Conservation (phyloP, 2,888 invertebrate species). For the Hirtodrosophila histrioides region DNA sequence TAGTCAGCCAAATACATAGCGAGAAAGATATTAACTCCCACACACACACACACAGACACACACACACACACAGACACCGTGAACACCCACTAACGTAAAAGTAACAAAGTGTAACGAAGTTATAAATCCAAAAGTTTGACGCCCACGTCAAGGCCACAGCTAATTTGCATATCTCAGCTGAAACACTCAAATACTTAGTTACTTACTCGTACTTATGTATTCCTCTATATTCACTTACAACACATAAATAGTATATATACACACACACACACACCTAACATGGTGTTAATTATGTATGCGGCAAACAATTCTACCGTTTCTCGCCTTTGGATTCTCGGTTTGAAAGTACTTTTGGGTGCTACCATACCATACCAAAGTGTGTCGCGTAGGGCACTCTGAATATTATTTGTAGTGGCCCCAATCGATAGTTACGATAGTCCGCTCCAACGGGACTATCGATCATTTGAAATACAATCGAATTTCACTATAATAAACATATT, state of each 20-base stretch:
- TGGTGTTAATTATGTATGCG: background rate
- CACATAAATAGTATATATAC: slow-evolving; percentile 3
- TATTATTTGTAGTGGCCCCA: too few species aligned
- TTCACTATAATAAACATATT: too few species aligned
- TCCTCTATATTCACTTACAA: slow-evolving; percentile 18
- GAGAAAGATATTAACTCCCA: slow-evolving; percentile 44
- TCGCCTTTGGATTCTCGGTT: too few species aligned
- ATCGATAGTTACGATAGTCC: too few species aligned
- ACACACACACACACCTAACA: slow-evolving; percentile 1
- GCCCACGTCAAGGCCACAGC: slow-evolving; percentile 76
- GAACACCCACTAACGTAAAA: slow-evolving; percentile 47
- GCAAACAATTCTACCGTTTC: too few species aligned
- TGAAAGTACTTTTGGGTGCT: too few species aligned
- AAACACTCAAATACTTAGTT: slow-evolving; percentile 26
- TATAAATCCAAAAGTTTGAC: slow-evolving; percentile 77
- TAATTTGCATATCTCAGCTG: slow-evolving; percentile 73
- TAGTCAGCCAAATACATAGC: slow-evolving; percentile 39
- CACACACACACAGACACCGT: slow-evolving; percentile 21
- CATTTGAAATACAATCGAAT: too few species aligned
- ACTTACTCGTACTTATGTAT: background rate
- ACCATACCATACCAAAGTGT: too few species aligned
- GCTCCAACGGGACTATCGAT: too few species aligned
- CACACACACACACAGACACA: slow-evolving; percentile 36
- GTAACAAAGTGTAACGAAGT: slow-evolving; percentile 76
- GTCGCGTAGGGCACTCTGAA: too few species aligned